Conservation (phyloP, 2,113 vertebrate genomes). For the Edolisoma coerulescens region DNA sequence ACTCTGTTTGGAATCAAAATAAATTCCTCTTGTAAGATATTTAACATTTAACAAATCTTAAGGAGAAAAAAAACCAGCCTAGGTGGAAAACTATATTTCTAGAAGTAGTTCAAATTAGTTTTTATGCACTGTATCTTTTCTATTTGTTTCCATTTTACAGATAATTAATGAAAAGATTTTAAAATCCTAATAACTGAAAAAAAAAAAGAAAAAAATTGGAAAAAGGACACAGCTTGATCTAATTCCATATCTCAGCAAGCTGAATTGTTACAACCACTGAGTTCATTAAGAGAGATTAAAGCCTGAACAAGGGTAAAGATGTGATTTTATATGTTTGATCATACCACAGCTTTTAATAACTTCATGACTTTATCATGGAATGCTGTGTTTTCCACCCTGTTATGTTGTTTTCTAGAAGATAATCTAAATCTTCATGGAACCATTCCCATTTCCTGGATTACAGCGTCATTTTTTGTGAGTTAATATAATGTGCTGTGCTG, state of each 20-base stretch:
- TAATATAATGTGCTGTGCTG: neutral
- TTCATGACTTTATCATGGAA: neutral
- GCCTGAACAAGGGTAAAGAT: neutral
- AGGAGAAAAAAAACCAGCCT: neutral
- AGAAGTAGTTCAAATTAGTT: neutral
- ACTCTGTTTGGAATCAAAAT: neutral
- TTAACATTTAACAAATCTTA: neutral
- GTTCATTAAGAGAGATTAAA: constrained; percentile 1
- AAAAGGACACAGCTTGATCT: neutral
- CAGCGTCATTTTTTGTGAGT: neutral
- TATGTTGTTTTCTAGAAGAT: neutral
- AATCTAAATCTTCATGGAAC: neutral
- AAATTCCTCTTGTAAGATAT: neutral
- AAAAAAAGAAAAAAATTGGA: neutral
- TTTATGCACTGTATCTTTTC: neutral
- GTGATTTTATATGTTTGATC: neutral
- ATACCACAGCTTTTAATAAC: neutral
- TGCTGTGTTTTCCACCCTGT: neutral
- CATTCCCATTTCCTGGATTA: neutral
- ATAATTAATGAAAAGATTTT: neutral
- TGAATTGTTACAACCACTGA: neutral
- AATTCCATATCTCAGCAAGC: neutral
- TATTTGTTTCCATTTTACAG: neutral
- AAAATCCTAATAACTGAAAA: neutral
- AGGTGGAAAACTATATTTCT: neutral